Evolutionary conservation across 2,888 invertebrate genomes (phyloP).

Genomic region (Pseudococcus jackbeardsleyi): DNA sequence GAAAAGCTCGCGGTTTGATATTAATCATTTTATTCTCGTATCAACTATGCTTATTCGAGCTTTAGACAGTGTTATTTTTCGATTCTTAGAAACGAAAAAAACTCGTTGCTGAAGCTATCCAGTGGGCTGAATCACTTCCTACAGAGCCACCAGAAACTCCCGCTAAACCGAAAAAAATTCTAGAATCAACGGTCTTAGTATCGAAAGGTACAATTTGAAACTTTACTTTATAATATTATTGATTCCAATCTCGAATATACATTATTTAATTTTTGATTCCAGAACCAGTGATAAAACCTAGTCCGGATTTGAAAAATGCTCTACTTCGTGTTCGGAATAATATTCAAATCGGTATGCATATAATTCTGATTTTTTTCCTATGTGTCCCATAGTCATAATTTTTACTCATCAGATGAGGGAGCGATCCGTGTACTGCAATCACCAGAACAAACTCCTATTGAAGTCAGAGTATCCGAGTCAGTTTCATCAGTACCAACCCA

Average conservation of each 20-base stretch:
- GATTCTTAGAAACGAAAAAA: background rate
- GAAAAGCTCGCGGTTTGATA: slow-evolving; percentile 16
- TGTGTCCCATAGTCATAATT: background rate
- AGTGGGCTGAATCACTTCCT: slow-evolving; percentile 29
- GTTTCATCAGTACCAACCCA: background rate
- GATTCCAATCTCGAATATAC: background rate
- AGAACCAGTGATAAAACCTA: background rate
- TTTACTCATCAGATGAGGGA: background rate
- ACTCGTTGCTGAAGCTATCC: background rate
- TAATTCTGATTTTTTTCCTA: background rate
- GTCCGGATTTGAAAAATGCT: background rate
- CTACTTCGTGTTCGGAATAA: background rate
- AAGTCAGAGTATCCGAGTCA: background rate
- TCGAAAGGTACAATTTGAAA: background rate
- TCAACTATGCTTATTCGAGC: background rate
- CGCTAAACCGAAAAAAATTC: background rate
- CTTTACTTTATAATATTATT: background rate
- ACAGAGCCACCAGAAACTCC: background rate
- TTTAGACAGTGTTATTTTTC: background rate
- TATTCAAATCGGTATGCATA: background rate
- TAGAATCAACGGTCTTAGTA: background rate
- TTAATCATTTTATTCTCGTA: background rate
- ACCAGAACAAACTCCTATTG: too few species aligned
- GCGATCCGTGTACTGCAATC: too few species aligned
- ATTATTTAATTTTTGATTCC: background rate